Conservation (phyloP, 53 echinoderm and acorn worm species). For the Paracentrotus lividus region DNA sequence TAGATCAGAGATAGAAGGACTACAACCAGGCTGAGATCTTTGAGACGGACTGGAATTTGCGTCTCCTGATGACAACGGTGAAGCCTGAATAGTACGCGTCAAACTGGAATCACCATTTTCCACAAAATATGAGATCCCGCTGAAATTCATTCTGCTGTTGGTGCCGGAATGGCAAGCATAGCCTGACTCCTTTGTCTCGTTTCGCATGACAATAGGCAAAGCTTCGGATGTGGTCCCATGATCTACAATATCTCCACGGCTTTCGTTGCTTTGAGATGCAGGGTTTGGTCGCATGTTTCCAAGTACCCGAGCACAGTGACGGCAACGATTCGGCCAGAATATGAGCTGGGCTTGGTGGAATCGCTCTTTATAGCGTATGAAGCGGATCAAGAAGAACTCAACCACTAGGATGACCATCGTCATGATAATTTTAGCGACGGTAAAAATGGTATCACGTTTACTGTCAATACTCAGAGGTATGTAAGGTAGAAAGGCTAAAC, state of each 20-base stretch:
- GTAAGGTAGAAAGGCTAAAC: conserved; percentile 43
- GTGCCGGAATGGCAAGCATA: neutral
- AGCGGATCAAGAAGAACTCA: conserved; percentile 16
- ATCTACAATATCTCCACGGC: neutral
- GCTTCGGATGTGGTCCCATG: neutral
- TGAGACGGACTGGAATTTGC: neutral
- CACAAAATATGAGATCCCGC: neutral
- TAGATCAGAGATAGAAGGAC: neutral
- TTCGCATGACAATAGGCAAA: neutral
- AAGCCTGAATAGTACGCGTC: neutral
- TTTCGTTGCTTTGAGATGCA: neutral
- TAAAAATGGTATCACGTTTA: neutral
- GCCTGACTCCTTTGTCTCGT: neutral
- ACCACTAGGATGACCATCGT: neutral
- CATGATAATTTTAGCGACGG: neutral
- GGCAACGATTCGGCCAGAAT: conserved; percentile 50
- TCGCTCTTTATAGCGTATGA: neutral
- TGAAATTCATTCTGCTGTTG: neutral
- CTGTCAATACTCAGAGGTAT: neutral
- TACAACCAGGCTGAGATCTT: neutral
- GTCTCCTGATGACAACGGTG: neutral
- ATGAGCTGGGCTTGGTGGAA: conserved; percentile 36
- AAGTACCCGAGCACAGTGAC: conserved; percentile 24
- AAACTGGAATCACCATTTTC: neutral
- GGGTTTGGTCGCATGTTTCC: neutral